phyloP scores from a whole-genome alignment of 2,113 vertebrate genomes.

The Hippoglossus stenolepis region DNA sequence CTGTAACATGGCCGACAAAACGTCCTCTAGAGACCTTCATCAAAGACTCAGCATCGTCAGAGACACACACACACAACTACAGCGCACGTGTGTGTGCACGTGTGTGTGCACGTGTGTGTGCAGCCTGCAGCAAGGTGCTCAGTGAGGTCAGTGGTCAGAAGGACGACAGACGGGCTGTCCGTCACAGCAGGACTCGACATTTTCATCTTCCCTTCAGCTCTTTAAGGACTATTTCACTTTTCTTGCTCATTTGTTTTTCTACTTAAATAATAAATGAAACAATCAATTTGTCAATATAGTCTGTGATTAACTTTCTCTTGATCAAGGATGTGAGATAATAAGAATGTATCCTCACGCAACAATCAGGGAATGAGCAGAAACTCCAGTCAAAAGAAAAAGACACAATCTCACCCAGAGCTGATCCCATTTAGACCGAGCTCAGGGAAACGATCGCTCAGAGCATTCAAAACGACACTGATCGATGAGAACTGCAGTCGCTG shows the following conservation, averaged over 20 bases:
- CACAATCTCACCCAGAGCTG: background rate
- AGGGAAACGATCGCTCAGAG: background rate
- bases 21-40: constrained; percentile 64
- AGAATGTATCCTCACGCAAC: background rate
- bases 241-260: background rate
- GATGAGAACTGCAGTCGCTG: background rate
- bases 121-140: background rate
- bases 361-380: background rate
- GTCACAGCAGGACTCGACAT: too few species aligned
- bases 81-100: background rate
- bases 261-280: background rate
- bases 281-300: background rate
- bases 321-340: background rate
- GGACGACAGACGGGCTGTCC: background rate
- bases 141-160: background rate
- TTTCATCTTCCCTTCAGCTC: background rate
- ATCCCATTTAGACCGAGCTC: background rate
- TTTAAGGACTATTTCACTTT: background rate
- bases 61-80: constrained; percentile 1
- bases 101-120: constrained; percentile 8
- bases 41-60: constrained; percentile 45
- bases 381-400: background rate
- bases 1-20: constrained; percentile 62
- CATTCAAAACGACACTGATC: background rate
- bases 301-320: background rate